A percentile compares a stretch with the other conserved stretches of the same genome.
phyloP scores from a whole-genome alignment of 2,888 invertebrate species.

The Urechis unicinctus region DNA sequence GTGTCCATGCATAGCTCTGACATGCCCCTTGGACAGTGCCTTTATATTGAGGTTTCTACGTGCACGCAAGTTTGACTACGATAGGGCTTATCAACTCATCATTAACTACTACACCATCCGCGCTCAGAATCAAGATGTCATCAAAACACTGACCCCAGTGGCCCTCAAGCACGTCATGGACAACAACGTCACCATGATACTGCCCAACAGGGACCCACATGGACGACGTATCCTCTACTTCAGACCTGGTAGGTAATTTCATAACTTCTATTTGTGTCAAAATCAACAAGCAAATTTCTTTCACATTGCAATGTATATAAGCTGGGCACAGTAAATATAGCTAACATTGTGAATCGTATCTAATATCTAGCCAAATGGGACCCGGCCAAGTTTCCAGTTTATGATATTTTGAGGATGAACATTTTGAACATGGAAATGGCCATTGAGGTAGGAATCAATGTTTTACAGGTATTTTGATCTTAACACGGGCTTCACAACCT shows the following conservation, averaged over 20 bases:
- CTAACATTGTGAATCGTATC: neutral
- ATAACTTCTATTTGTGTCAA: neutral
- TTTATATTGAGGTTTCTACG: conserved; percentile 74
- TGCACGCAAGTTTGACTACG: conserved; percentile 83
- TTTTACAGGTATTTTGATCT: no score
- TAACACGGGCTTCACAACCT: neutral
- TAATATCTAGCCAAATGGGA: conserved; percentile 44
- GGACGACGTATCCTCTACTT: conserved; percentile 35
- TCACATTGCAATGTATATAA: no score
- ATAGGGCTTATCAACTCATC: conserved; percentile 68
- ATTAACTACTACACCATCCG: conserved; percentile 42
- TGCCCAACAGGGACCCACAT: conserved; percentile 45
- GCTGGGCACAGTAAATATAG: no score
- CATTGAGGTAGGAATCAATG: conserved; percentile 4
- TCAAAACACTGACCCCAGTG: conserved; percentile 37
- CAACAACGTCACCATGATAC: conserved; percentile 33
- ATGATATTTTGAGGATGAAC: conserved; percentile 56
- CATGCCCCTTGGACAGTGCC: conserved; percentile 58
- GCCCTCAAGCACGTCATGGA: conserved; percentile 36
- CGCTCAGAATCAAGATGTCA: conserved; percentile 39
- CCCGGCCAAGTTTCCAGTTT: conserved; percentile 41
- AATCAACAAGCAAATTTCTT: no score
- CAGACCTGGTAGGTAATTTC: conserved; percentile 31
- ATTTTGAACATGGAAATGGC: conserved; percentile 55
- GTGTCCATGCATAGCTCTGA: conserved; percentile 28